Evolutionary conservation across 2,797 vertebrate genomes (phyloP), one percentile per base, ranked within the genome.

Genomic region (Scarus forsteni): DNA sequence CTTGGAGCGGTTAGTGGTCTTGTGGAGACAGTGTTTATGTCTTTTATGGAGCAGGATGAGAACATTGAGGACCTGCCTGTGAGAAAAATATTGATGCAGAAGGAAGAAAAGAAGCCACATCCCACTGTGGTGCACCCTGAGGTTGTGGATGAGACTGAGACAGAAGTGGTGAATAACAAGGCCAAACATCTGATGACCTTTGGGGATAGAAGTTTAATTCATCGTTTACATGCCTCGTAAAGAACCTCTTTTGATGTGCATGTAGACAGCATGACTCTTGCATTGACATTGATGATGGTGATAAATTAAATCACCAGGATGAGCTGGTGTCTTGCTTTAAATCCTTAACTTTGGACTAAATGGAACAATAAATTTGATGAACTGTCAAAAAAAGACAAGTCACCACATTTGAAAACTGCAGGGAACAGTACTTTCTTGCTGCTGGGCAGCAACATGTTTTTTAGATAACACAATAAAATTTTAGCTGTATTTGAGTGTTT

Each of bases 1-100:
- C 89, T 97, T 0, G 95, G 97, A 0, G 86, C 93, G 70, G 77
- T 97, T 0, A 94, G 96, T 0, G 94, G 95, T 1, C 81, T 98
- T 75, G 83, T 98, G 84, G 96, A 98, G 83, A 92, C 92, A 0
- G 86, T 96, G 50, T 94, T 96, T 75, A 86, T 94, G 60, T 94
- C 96, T 0, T 97, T 97, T 81, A 71, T 55, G 0, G 91, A 93
- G 0, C 54, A 5, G 35, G 52, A 87, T 36, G 82, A 81, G 18
- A 66, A 27, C 27, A 27, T 27, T 27, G 2, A 27, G 27, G 27
- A 27, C 27, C 27, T 27, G 27, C 27, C 27, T 27, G 27, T 27
- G 27, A 4, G 27, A 27, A 27, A 2, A 27, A 27, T 27, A 27
- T 27, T 27, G 27, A 27, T 27, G 50, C 43, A 42, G 63, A 43